Evolutionary conservation across 2,888 invertebrate species (phyloP), one percentile per base, ranked within the genome.

Genomic region (Leptinotarsa juncta): DNA sequence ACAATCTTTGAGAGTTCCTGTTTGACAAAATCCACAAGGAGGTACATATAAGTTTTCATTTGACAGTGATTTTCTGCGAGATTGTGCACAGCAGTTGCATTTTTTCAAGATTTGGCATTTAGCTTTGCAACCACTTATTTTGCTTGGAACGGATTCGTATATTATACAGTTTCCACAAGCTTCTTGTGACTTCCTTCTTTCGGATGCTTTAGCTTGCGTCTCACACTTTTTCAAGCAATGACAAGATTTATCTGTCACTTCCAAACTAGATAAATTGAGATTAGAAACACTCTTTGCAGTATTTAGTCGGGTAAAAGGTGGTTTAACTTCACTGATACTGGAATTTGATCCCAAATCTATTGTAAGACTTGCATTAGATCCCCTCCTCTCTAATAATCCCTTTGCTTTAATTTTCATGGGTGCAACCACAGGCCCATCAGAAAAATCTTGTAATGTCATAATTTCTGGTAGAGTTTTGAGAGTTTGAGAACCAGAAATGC

Each of bases 321-420:
- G 1, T 67, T 88, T 66, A 84, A 80, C 88, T 66, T 85, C 87
- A 69, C 77, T 87, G 81, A 77, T 87, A 86, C 65, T 91, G 81
- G 74, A 86, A 85, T 73, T 91, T 79, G 81, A 87, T 86, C 91
- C 91, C 62, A 96, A 90, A 84, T 96, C 96, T 71, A 97, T 91
- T 0, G 97, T 97, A 2, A 97, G 89, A 72, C 96, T 96, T 0
- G 97, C 96, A 85, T 96, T 97, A 1, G 97, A 97, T 69, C 97
- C 97, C 71, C 97, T 90, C 42, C 97, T 91, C 85, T 96, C 96
- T 5, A 96, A 88, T 1, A 96, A 88, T 77, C 95, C 94, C 85
- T 94, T 94, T 60, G 90, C 87, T 82, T 89, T 89, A 32, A 90
- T 87, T 60, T 89, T 88, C 71, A 90, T 87, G 3, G 90, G 90